Evolutionary conservation across 2,113 vertebrate species (phyloP), one percentile per base, ranked within the genome.

Genomic region (Heliornis fulica): DNA sequence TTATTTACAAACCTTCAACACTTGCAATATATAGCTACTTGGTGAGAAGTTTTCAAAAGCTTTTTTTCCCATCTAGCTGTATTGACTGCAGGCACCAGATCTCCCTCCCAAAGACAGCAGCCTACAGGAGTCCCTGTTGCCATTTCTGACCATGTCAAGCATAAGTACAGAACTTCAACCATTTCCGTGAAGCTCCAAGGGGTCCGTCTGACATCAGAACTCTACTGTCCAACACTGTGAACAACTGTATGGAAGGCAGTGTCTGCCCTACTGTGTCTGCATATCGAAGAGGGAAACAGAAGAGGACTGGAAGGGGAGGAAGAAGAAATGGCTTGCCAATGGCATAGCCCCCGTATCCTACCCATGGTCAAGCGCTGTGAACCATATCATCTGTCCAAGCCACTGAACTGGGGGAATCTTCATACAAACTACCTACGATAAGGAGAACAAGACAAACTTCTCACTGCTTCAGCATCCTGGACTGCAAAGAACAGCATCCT

Each of bases 301-400:
- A 71, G 32, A 77, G 66, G 8, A 38, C 15, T 19, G 25, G 29
- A 69, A 91, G 11, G 10, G 6, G 1, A 23, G 2, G 11, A 2
- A 70, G 31, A 53, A 80, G 28, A 91, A 92, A 71, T 19, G 31
- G 12, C 5, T 82, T 87, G 31, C 3, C 4, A 0, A 77, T 12
- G 17, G 46, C 12, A 46, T 10, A 85, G 31, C 4, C 14, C 41
- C 20, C 12, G 63, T 5, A 74, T 56, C 29, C 36, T 45, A 59
- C 36, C 40, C 25, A 65, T 0, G 2, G 18, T 7, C 0, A 0
- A 51, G 26, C 17, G 64, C 18, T 20, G 31, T 34, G 41, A 89
- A 34, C 4, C 5, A 41, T 32, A 77, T 13, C 14, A 34, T 20
- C 29, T 83, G 41, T 46, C 23, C 50, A 65, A 66, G 60, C 7